Evolutionary conservation across 2,113 vertebrate species (phyloP).

Genomic region (Spilogale gracilis): DNA sequence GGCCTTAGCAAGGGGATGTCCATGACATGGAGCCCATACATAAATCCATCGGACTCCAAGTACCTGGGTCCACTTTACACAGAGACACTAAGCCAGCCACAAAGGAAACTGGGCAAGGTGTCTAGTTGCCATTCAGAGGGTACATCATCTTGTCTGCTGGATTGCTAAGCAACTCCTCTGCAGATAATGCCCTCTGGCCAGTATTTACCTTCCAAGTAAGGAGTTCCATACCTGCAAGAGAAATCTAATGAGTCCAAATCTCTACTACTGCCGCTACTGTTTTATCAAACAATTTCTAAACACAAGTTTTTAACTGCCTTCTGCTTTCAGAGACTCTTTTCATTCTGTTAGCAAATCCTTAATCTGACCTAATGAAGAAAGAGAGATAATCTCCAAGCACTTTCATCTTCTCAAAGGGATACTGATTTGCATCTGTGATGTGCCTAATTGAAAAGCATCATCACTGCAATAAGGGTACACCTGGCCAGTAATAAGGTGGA

Average conservation of each 20-base stretch:
- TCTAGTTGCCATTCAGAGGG: not conserved
- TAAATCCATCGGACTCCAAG: not conserved
- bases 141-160: not conserved
- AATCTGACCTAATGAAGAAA: constrained; percentile 9
- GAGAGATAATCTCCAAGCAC: not conserved
- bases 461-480: not conserved
- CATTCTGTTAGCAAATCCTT: not conserved
- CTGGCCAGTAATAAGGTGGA: not conserved
- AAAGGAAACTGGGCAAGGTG: not conserved
- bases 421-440: not conserved
- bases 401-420: constrained; percentile 29
- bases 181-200: not conserved
- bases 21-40: not conserved
- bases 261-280: not conserved
- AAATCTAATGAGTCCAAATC: not conserved
- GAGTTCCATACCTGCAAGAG: not conserved
- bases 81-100: not conserved
- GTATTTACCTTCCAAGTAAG: not conserved
- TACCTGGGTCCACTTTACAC: not conserved
- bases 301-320: not conserved
- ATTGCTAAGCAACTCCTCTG: not conserved
- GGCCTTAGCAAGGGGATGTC: not conserved
- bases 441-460: not conserved
- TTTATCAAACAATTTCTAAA: not conserved
- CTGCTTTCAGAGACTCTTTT: constrained; percentile 30